phyloP scores from a whole-genome alignment of 2,113 vertebrate genomes.

The Toxotes chatareus region DNA sequence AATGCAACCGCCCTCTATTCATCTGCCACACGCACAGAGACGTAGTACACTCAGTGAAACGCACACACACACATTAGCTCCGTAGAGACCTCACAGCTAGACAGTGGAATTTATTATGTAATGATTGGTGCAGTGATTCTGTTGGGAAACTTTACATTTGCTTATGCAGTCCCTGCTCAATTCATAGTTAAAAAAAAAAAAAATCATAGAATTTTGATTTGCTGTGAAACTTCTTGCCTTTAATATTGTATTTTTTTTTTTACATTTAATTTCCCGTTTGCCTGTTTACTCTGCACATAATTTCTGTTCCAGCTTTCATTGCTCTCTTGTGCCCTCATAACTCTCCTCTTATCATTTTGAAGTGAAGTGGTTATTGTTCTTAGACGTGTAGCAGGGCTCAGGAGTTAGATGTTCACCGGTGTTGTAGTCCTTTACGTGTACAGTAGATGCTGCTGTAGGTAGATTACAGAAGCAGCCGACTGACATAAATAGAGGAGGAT shows the following conservation, averaged over 20 bases:
- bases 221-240: background rate
- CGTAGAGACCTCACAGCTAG: conserved; percentile 35
- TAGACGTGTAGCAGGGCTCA: conserved; percentile 11
- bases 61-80: conserved; percentile 31
- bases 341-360: background rate
- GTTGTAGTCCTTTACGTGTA: conserved; percentile 35
- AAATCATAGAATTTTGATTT: background rate
- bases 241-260: background rate
- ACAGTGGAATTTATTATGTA: conserved; percentile 48
- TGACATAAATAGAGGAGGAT: conserved; percentile 68
- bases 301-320: background rate
- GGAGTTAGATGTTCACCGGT: conserved; percentile 25
- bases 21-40: background rate
- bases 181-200: background rate
- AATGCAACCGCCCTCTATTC: conserved; percentile 26
- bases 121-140: conserved; percentile 35
- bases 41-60: conserved; percentile 27
- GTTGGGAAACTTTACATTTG: conserved; percentile 47
- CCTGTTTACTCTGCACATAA: background rate
- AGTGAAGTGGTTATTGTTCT: conserved; percentile 15
- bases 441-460: conserved; percentile 53
- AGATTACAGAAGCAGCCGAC: conserved; percentile 62
- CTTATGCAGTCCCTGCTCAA: conserved; percentile 37
- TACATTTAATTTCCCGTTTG: background rate
- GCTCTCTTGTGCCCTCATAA: background rate